Evolutionary conservation across 2,888 invertebrate genomes (phyloP), one percentile per base, ranked within the genome.

Genomic region (Ariolimax columbianus): DNA sequence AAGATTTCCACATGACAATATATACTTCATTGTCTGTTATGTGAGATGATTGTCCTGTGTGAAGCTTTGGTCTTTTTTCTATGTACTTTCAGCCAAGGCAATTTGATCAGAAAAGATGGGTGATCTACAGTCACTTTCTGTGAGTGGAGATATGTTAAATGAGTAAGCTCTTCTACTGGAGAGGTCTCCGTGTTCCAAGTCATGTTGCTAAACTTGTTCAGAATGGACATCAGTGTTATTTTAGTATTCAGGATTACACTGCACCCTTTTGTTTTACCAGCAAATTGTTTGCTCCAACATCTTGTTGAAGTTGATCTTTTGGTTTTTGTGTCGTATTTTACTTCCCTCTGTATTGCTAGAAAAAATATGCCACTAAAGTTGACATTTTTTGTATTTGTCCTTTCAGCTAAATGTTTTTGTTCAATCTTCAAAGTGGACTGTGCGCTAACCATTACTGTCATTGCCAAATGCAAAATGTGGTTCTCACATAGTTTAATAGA

Each of bases 61-160:
- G 82, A 82, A 82, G 82, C 40, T 82, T 73, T 82, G 82, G 82
- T 82, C 82, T 82, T 82, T 72, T 82, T 82, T 82, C 59, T 82
- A 75, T 82, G 82, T 82, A 82, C 82, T 82, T 82, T 82, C 82
- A 82, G 82, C 82, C 73, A 73, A 75, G 55, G 63, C 82, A 73
- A 47, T 82, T 79, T 73, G 63, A 43, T 73, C 82, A 82, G 82
- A 68, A 79, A 79, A 40, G 66, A 40, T 79, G 79, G 79, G 66
- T 79, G 79, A 75, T 51, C 75, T 47, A 47, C 63, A 40, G 40
- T 79, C 79, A 63, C 63, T 78, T 78, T 78, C 59, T 26, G 77
- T 59, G 59, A 59, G 14, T 38, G 63, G 63, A 63, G 77, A n/a
- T 78, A 17, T 63, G 63, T 3, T 63, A 78, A 78, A 63, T 78